Evolutionary conservation across 2,888 invertebrate species (phyloP).

Genomic region (Athetis lepigone): DNA sequence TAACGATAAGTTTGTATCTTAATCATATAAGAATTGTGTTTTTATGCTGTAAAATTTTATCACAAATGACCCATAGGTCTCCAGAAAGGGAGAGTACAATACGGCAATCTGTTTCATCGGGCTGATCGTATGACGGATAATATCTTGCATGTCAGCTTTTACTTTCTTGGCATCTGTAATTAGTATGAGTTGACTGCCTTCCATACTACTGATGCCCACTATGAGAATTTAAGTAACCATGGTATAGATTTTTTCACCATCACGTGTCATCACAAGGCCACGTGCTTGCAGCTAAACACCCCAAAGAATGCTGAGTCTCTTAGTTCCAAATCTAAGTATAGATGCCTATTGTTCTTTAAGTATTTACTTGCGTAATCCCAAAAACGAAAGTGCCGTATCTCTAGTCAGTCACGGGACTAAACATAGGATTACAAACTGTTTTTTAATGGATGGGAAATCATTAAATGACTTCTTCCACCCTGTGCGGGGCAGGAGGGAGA

Average conservation of each 20-base stretch:
- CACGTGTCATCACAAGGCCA: neutral
- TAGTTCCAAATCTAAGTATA: neutral
- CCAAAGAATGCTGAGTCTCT: neutral
- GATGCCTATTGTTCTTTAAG: neutral
- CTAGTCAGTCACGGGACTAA: neutral
- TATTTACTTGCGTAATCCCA: too few species aligned
- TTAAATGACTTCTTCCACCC: too few species aligned
- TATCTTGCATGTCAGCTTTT: neutral
- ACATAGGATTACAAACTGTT: neutral
- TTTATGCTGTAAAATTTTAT: too few species aligned
- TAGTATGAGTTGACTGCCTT: neutral
- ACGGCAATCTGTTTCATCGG: neutral
- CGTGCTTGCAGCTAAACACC: neutral
- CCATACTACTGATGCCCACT: too few species aligned
- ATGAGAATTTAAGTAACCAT: too few species aligned
- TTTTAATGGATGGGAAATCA: too few species aligned
- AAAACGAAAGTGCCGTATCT: neutral
- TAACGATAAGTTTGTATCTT: too few species aligned
- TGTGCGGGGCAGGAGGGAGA: too few species aligned
- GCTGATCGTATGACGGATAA: neutral
- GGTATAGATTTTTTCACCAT: too few species aligned
- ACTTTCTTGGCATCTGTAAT: neutral
- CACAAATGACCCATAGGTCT: too few species aligned
- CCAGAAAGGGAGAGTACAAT: neutral
- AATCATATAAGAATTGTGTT: too few species aligned